Percentiles rank a stretch among this genome's conserved stretches.
Conservation (phyloP, 2,113 vertebrate genomes). For the Glaucomys volans region DNA sequence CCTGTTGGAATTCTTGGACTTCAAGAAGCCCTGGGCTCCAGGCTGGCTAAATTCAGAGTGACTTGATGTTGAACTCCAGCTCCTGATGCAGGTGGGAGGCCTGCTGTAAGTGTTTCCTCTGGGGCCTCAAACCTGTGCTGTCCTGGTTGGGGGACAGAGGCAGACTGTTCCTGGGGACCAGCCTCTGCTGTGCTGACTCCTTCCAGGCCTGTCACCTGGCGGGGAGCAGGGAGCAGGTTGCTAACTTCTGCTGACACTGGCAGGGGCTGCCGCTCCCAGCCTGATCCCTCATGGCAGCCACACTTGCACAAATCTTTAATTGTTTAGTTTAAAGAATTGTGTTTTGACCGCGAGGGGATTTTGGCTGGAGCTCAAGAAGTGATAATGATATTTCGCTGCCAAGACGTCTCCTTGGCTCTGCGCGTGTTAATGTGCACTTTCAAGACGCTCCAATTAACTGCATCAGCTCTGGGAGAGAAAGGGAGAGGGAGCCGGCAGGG, state of each 20-base stretch:
- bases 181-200: not conserved
- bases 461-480: constrained; percentile 85
- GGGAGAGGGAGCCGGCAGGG: constrained; percentile 62
- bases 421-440: constrained; percentile 90
- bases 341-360: constrained; percentile 93
- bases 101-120: not conserved
- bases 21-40: not conserved
- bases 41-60: not conserved
- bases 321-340: constrained; percentile 93
- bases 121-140: not conserved
- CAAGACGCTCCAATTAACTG: constrained; percentile 91
- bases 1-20: not conserved
- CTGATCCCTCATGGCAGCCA: constrained; percentile 88
- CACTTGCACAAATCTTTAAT: constrained; percentile 91
- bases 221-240: constrained; percentile 65
- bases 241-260: constrained; percentile 80
- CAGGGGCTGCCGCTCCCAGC: constrained; percentile 80
- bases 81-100: not conserved
- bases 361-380: constrained; percentile 92
- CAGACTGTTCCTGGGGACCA: not conserved
- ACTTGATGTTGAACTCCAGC: not conserved
- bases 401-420: constrained; percentile 89
- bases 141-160: not conserved
- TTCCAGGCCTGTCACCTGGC: constrained; percentile 80
- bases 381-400: constrained; percentile 94